Evolutionary conservation across 2,888 invertebrate species (phyloP), one percentile per base, ranked within the genome.

Genomic region (Drosophila meridiana): DNA sequence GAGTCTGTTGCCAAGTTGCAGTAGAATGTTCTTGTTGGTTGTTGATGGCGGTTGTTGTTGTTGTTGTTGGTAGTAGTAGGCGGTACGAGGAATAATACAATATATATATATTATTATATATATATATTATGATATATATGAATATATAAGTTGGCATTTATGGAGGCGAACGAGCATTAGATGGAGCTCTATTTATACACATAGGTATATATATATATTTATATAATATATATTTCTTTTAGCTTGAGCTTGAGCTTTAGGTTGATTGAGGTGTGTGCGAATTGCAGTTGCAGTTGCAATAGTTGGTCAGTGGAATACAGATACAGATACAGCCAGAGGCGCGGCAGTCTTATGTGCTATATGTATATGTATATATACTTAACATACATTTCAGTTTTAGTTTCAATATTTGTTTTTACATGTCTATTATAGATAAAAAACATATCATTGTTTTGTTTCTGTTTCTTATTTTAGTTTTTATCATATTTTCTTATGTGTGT

Each of bases 301-400:
- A 79, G 76, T 78, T 87, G 80, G 73, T 87, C 82, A 87, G 87
- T 82, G 85, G 76, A 73, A 70, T 79, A 77, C 72, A 86, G 72
- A 80, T 80, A 43, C 43, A 58, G 34, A 45, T 58, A 72, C 40
- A 65, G 47, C 71, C 67, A 80, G 28, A 80, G 78, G 72, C 60
- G 72, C 78, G 69, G 64, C 66, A 67, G 73, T 87, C 85, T 84
- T 84, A 87, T 72, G 68, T 82, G 71, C 45, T 84, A 86, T 11
- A 42, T 60, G 69, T 84, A 86, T 11, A 42, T 60, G 69, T 71
- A 20, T 28, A 55, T 60, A 76, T 73, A 73, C 77, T 86, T 82
- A 78, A 73, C 73, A 80, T 75, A 87, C 72, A 80, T 73, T 66
- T 79, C 42, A 48, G 57, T 87, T 87, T 42, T 73, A 76, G 76